A percentile compares a stretch with the other conserved stretches of the same genome.
Conservation (phyloP, 1,140 invertebrate genomes). For the Metopolophium dirhodum region DNA sequence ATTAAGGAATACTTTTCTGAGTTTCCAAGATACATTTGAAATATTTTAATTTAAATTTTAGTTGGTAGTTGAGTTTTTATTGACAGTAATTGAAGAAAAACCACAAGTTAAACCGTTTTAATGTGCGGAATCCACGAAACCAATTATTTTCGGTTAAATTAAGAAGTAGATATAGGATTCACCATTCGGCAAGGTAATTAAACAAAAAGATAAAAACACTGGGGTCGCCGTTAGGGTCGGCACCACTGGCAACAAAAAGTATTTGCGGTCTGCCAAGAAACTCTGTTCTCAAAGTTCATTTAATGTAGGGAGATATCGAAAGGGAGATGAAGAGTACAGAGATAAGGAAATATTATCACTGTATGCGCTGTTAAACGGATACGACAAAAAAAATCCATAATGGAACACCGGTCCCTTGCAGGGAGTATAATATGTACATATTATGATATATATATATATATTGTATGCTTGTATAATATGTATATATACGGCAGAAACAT, state of each 20-base stretch:
- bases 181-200: slow-evolving; percentile 5
- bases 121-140: slow-evolving; percentile 54
- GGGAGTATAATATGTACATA: background rate
- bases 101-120: slow-evolving; percentile 12
- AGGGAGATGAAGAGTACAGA: background rate
- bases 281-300: slow-evolving; percentile 42
- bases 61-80: background rate
- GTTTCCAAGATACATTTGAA: background rate
- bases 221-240: background rate
- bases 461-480: background rate
- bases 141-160: slow-evolving; percentile 44
- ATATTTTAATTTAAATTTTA: background rate
- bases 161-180: background rate
- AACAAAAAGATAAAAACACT: slow-evolving; percentile 44
- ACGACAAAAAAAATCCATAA: background rate
- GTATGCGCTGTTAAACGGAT: background rate
- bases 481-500: background rate
- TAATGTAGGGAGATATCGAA: background rate
- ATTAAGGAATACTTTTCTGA: background rate
- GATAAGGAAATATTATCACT: slow-evolving; percentile 35
- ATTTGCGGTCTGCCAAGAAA: slow-evolving; percentile 44
- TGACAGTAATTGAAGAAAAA: background rate
- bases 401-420: background rate
- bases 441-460: background rate
- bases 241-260: slow-evolving; percentile 15